Evolutionary conservation across 2,888 invertebrate species (phyloP).

Genomic region (Cabera pusaria): DNA sequence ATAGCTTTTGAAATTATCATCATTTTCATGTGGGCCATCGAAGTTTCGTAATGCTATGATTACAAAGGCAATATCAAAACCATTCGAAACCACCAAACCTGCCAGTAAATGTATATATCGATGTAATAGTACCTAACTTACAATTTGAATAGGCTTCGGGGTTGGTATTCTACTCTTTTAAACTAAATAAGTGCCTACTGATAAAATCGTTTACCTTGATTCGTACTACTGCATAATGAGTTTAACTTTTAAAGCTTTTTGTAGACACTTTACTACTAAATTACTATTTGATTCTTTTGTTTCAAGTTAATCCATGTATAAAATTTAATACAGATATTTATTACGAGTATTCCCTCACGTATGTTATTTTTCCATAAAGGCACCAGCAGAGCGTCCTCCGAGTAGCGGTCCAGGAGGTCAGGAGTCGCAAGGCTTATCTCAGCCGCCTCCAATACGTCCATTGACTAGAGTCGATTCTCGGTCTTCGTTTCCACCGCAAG

Average conservation of each 20-base stretch:
- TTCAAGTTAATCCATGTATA: too few relatives aligned
- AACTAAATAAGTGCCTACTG: slow-evolving; percentile 1
- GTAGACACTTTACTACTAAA: slow-evolving; percentile 14
- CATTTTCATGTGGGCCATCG: background rate
- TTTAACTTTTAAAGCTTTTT: slow-evolving; percentile 21
- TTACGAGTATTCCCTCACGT: too few relatives aligned
- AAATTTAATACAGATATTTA: too few relatives aligned
- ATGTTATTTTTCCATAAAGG: slow-evolving; percentile 54
- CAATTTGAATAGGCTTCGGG: slow-evolving; percentile 5
- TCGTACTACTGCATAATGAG: slow-evolving; percentile 10
- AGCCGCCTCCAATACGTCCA: slow-evolving; percentile 59
- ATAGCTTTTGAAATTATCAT: slow-evolving; percentile 10
- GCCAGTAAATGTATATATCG: too few relatives aligned
- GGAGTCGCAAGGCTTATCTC: slow-evolving; percentile 49
- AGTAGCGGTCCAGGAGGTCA: slow-evolving; percentile 50
- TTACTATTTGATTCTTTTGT: slow-evolving; percentile 12
- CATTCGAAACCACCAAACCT: too few relatives aligned
- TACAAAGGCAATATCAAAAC: too few relatives aligned
- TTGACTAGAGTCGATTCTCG: slow-evolving; percentile 68
- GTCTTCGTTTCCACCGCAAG: slow-evolving; percentile 58
- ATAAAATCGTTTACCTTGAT: slow-evolving; percentile 15
- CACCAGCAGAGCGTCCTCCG: slow-evolving; percentile 62
- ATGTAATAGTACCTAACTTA: too few relatives aligned
- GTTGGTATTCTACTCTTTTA: background rate
- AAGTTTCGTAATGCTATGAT: slow-evolving; percentile 5